Base-by-base conservation (phyloP, 2,113 vertebrate species). In the Raphicerus campestris region DNA sequence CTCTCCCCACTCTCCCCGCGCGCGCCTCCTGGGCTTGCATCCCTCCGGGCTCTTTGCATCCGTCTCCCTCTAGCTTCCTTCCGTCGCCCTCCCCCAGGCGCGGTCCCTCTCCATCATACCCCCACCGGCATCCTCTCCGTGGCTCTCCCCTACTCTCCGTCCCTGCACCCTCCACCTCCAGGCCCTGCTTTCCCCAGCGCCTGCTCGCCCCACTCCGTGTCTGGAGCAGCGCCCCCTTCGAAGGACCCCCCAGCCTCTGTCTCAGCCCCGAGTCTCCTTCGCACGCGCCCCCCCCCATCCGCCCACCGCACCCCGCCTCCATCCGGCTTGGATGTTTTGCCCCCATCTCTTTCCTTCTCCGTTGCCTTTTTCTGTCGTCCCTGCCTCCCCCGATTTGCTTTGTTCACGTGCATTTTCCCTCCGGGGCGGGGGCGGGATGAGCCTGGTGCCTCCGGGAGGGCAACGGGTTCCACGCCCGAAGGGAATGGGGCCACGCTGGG, bases 321-420 rank as follows among this genome's bases (percentile, higher is more conserved):
- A 7, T 77, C 66, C 20, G 61, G 35, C 73, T 28, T 6, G 81
- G 58, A 30, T 45, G 88, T 53, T 84, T 80, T 32, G 92, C 94
- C 95, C 93, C 96, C 55, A 26, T 15, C 92, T 42, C 85, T 80
- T 83, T 70, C 90, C 81, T 90, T 82, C 87, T 51, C 70, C 4
- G 80, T 26, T 58, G 98, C 93, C 95, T 96, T 98, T 97, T 94
- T n/a, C 92, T 32, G 95, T 73, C 89, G 80, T 35, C 89, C 80
- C 78, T 42, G 97, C 97, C 97, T 94, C 96, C 97, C 96, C 93
- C 51, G 89, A 47, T 35, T 91, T 47, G 97, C 98, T 97, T 98
- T 98, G 98, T 97, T 98, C 97, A 98, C 94, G 97, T 97, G 98
- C 98, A 49, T 78, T 58, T 89, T 81, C 89, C 94, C 97, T 94